A percentile compares a stretch with the other conserved stretches of the same genome.
phyloP scores from a whole-genome alignment of 2,113 vertebrate genomes.

The Oceanites oceanicus region DNA sequence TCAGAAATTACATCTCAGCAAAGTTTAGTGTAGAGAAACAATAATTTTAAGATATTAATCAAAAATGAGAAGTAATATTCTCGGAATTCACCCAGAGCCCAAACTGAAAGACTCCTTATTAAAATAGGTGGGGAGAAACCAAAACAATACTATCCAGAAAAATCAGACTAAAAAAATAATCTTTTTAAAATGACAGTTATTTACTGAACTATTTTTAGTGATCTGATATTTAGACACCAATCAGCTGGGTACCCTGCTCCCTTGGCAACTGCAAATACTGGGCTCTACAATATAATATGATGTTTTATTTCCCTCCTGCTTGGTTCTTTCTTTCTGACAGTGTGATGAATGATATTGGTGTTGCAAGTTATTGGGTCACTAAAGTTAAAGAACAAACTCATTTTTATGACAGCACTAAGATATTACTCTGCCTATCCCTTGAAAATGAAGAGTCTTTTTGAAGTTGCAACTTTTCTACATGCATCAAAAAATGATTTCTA shows the following conservation, averaged over 20 bases:
- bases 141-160: not conserved
- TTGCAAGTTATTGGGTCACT: slow-evolving; percentile 43
- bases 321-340: slow-evolving; percentile 26
- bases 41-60: not conserved
- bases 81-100: not conserved
- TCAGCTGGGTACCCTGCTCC: not conserved
- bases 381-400: slow-evolving; percentile 29
- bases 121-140: not conserved
- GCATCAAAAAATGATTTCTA: not conserved
- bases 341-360: slow-evolving; percentile 36
- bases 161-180: not conserved
- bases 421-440: slow-evolving; percentile 18
- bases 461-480: not conserved
- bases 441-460: slow-evolving; percentile 16
- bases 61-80: not conserved
- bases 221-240: not conserved
- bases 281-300: not conserved
- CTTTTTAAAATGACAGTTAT: not conserved
- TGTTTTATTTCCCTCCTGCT: not conserved
- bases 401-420: slow-evolving; percentile 41
- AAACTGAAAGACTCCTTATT: not conserved
- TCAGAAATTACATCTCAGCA: not conserved
- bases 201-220: slow-evolving; percentile 4
- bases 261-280: slow-evolving; percentile 3
- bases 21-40: not conserved